phyloP scores from a whole-genome alignment of 2,113 vertebrate species.

The Petrocephalus zakoni region DNA sequence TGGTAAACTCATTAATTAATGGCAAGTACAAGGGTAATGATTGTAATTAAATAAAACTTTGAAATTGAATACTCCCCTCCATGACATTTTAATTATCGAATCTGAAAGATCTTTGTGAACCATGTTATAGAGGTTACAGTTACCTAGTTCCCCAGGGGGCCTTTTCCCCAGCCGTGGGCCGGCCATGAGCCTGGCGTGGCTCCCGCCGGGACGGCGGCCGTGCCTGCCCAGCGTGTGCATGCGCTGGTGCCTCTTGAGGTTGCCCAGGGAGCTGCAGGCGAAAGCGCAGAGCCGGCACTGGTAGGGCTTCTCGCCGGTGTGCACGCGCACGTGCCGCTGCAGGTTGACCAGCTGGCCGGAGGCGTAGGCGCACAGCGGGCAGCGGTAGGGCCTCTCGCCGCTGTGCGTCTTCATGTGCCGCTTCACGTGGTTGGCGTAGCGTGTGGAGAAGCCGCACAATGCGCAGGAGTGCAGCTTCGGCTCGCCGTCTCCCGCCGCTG shows the following conservation, averaged over 20 bases:
- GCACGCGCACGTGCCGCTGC: slow-evolving; percentile 89
- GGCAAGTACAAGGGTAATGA: background rate
- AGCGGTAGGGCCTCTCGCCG: slow-evolving; percentile 90
- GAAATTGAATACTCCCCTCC: background rate
- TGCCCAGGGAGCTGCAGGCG: slow-evolving; percentile 92
- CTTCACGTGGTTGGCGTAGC: slow-evolving; percentile 94
- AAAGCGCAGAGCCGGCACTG: slow-evolving; percentile 85
- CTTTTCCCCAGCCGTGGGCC: slow-evolving; percentile 50
- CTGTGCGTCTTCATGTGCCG: slow-evolving; percentile 98
- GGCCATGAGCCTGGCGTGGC: slow-evolving; percentile 53
- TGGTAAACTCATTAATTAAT: background rate
- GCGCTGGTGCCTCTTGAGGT: slow-evolving; percentile 91
- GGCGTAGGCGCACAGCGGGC: slow-evolving; percentile 87
- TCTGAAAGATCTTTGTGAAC: background rate
- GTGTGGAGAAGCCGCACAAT: slow-evolving; percentile 88
- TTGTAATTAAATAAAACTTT: background rate
- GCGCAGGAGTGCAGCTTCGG: slow-evolving; percentile 81
- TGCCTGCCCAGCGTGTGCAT: slow-evolving; percentile 72
- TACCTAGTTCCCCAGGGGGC: slow-evolving; percentile 40
- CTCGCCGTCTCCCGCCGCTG: slow-evolving; percentile 47
- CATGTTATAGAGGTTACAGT: background rate
- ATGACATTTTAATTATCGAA: background rate
- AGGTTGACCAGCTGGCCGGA: slow-evolving; percentile 95
- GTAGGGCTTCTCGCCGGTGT: slow-evolving; percentile 97
- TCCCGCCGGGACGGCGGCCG: slow-evolving; percentile 56